Conservation (phyloP, 2,888 invertebrate species). For the Pheosia tremula region DNA sequence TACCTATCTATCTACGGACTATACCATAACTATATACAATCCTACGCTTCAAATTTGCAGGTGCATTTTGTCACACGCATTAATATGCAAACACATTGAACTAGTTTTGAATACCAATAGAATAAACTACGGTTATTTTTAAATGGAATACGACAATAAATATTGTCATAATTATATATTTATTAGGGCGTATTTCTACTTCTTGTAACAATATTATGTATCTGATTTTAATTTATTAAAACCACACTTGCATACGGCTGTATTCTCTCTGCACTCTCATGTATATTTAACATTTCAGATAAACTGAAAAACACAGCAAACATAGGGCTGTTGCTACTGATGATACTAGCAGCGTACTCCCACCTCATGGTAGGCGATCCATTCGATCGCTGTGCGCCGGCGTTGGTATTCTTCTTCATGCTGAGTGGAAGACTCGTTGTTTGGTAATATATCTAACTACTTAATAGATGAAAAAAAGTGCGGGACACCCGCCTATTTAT, state of each 20-base stretch:
- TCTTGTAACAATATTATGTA: too few species aligned
- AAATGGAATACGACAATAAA: too few species aligned
- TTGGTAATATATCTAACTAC: conserved; percentile 76
- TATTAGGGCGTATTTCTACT: too few species aligned
- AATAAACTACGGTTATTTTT: not conserved
- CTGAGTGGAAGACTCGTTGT: conserved; percentile 94
- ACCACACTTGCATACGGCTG: too few species aligned
- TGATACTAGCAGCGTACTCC: conserved; percentile 96
- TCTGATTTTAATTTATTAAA: too few species aligned
- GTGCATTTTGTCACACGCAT: not conserved
- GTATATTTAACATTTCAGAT: conserved; percentile 82
- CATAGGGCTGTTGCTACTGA: conserved; percentile 91
- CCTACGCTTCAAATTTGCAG: too few species aligned
- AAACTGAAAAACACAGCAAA: conserved; percentile 96
- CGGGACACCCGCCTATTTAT: too few species aligned
- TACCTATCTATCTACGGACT: too few species aligned
- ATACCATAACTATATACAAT: too few species aligned
- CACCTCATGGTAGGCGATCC: conserved; percentile 97
- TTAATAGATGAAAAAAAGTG: too few species aligned
- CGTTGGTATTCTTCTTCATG: conserved; percentile 97
- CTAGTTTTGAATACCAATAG: not conserved
- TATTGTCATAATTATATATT: too few species aligned
- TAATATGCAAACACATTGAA: not conserved
- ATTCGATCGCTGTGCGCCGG: conserved; percentile 95
- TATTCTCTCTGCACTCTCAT: too few species aligned